Evolutionary conservation across 2,113 vertebrate species (phyloP), one percentile per base, ranked within the genome.

Genomic region (Steatornis caripensis): DNA sequence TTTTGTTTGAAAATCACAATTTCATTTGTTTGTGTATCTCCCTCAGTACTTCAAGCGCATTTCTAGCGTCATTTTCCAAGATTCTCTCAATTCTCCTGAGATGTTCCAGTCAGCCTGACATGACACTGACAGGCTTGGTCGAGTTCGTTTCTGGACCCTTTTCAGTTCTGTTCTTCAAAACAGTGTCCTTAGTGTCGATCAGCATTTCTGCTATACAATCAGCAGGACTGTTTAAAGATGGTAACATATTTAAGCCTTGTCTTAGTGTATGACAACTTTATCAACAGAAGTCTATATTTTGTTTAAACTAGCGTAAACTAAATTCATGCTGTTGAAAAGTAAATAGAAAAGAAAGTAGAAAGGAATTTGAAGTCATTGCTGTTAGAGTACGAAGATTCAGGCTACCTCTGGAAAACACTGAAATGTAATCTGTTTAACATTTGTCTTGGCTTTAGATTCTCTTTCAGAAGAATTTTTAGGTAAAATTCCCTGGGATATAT

Each of bases 391-490:
- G 90, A 94, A 84, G 79, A 88, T 41, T 54, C n/a, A 86, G 75
- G 24, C 37, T 76, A 51, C 43, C 29, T 66, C 68, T 74, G 60
- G 58, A 83, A 86, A 90, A 74, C n/a, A 69, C 10, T 0, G 2
- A 83, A 86, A 76, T 72, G 45, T 62, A 90, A 80, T 55, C 84
- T 65, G 27, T 60, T 85, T 79, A 85, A 80, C 41, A 65, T 79
- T 93, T 88, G 39, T 79, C 88, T 95, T 90, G 49, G 78, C 54
- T 94, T 94, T 71, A 86, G 51, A 54, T 74, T 93, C 62, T 83
- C 41, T 62, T 70, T 83, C 37, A 70, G 70, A 91, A 61, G 26
- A 86, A 70, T 62, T 93, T 96, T 91, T 54, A 91, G 76, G 39
- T 54, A 80, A n/a, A 49, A 55, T 86, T 96, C 72, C 43, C 22